Percentiles rank a stretch among this genome's conserved stretches.
These are phyloP conservation scores for Aelia acuminata DNA, from an alignment of 2,888 invertebrate genomes.

Conservation along the genomic window DNA sequence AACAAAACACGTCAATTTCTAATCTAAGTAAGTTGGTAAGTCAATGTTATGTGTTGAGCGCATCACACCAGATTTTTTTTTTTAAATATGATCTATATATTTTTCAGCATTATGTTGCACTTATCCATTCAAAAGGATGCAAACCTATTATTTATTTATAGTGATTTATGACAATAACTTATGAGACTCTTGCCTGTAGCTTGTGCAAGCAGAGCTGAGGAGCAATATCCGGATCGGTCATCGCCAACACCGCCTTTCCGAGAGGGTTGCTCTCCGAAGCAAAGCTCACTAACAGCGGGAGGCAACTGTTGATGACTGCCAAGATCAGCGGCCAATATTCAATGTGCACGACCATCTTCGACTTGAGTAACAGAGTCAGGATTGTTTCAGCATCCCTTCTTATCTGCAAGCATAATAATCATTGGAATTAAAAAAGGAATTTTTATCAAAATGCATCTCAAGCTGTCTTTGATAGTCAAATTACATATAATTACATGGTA, in stretches of 20 bases:
- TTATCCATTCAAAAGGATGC: no score
- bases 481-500: no score
- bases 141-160: no score
- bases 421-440: no score
- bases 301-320: constrained; percentile 74
- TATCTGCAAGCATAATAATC: constrained; percentile 74
- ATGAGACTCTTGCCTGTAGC: constrained; percentile 5
- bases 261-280: constrained; percentile 72
- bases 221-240: constrained; percentile 77
- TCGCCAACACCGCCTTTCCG: constrained; percentile 76
- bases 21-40: no score
- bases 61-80: no score
- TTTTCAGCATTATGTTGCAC: no score
- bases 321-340: constrained; percentile 76
- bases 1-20: no score
- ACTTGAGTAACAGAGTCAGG: constrained; percentile 76
- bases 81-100: no score
- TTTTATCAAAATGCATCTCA: no score
- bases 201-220: constrained; percentile 17
- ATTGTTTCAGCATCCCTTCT: constrained; percentile 75
- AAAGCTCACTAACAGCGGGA: constrained; percentile 76
- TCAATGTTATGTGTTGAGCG: no score
- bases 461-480: no score
- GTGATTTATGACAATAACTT: neutral
- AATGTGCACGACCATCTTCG: constrained; percentile 76